Base-by-base conservation (phyloP, 2,888 invertebrate genomes). In the Laspeyria flexula region DNA sequence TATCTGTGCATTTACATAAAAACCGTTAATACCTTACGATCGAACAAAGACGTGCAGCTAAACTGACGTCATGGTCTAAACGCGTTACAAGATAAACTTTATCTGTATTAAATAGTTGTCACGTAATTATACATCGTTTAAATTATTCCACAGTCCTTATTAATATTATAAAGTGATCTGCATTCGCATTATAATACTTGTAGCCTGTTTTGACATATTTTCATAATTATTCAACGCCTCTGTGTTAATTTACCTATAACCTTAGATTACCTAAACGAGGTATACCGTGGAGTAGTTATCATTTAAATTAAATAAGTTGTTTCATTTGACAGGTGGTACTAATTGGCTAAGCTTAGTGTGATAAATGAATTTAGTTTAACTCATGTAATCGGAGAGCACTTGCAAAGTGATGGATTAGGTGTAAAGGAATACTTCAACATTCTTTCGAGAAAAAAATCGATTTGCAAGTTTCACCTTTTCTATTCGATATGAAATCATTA, bases 21-120 rank as follows among this genome's bases (percentile, higher is more conserved):
- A 18, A 16, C 18, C 3, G 10, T 25, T 6, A 7, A 25, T 25
- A 1, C 7, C 25, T 6, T 15, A 9, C 15, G 10, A 3, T 3
- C 39, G 51, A 55, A 60, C 58, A 66, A 63, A 66, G 57, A 67
- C 66, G 30, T 41, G 46, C 41, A 53, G 21, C 50, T 10, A 25
- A 10, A 47, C 56, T 64, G 59, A 67, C 71, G 64, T 70, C 71
- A 69, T 35, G 54, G 48, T 53, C 52, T 51, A 55, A 40, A 44
- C 64, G 42, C 48, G 60, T 53, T 37, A 55, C 51, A 37, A 70
- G 68, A 68, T 70, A 68, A 66, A 60, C 34, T 58, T 60, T 70
- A 68, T 60, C 64, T 61, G 49, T 34, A 40, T 63, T 55, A 60
- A 68, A 56, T 64, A 56, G 60, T 50, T 55, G 47, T 49, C 48